These are phyloP conservation scores for Orchesella cincta DNA, from an alignment of 1,140 invertebrate species.

Conservation along the genomic window DNA sequence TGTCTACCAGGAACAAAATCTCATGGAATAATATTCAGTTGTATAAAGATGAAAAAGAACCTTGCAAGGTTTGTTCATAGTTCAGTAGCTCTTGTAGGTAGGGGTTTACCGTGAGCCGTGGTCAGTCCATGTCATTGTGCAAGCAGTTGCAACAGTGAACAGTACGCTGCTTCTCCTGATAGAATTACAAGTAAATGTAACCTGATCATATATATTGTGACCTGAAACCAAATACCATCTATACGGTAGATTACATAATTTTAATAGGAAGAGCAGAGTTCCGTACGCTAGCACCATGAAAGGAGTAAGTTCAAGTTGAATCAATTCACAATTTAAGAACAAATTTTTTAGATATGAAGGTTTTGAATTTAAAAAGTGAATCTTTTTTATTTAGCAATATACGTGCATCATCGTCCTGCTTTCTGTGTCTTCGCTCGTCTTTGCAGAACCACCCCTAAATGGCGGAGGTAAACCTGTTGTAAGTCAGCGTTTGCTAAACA, in stretches of 20 bases:
- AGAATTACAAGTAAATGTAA: no score
- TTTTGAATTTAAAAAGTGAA: neutral
- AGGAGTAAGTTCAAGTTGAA: no score
- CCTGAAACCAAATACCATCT: no score
- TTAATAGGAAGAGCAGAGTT: no score
- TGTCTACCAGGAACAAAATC: slow-evolving; percentile 8
- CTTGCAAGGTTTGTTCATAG: neutral
- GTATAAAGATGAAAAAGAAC: neutral
- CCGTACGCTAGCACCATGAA: no score
- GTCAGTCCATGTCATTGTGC: slow-evolving; percentile 12
- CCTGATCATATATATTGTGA: no score
- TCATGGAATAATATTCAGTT: neutral
- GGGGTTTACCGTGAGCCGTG: neutral
- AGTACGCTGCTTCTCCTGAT: neutral
- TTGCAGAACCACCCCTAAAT: neutral
- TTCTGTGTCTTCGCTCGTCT: no score
- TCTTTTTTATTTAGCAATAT: neutral
- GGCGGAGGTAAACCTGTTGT: neutral
- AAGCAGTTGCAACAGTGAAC: slow-evolving; percentile 15
- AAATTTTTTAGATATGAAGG: no score
- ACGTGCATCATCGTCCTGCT: neutral
- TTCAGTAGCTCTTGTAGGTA: neutral
- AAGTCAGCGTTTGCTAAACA: slow-evolving; percentile 2
- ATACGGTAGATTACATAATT: no score
- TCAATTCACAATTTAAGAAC: no score